These are phyloP conservation scores for Drosophila obscura DNA, from an alignment of 1,140 invertebrate species.

Conservation along the genomic window DNA sequence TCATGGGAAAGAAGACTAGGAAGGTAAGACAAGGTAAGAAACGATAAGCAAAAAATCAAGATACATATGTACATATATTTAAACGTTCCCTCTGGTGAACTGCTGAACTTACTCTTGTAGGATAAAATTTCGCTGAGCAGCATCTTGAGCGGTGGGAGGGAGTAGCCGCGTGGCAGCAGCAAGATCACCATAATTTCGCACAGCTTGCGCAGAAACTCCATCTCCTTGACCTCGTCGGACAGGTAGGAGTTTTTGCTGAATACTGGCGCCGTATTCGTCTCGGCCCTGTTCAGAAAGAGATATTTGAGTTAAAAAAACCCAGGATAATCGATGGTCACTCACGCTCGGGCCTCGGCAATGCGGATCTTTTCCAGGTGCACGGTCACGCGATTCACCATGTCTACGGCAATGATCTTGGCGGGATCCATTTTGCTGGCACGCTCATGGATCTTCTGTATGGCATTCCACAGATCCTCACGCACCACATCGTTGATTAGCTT, in stretches of 20 bases:
- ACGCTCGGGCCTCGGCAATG: constrained; percentile 90
- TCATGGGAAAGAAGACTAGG: constrained; percentile 91
- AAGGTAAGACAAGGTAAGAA: not conserved
- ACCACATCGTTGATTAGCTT: constrained; percentile 87
- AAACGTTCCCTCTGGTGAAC: not conserved
- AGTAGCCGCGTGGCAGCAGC: constrained; percentile 92
- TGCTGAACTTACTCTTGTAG: constrained; percentile 88
- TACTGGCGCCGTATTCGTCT: constrained; percentile 86
- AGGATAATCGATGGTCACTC: constrained; percentile 80
- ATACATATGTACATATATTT: not conserved
- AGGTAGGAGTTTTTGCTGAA: constrained; percentile 92
- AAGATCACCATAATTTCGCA: constrained; percentile 92
- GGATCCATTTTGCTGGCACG: constrained; percentile 90
- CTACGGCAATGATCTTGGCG: constrained; percentile 92
- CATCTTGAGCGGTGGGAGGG: constrained; percentile 89
- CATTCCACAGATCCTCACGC: constrained; percentile 93
- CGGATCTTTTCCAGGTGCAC: constrained; percentile 94
- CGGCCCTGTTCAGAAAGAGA: constrained; percentile 83
- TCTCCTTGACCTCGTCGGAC: constrained; percentile 88
- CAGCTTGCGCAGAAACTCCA: constrained; percentile 91
- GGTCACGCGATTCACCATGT: constrained; percentile 89
- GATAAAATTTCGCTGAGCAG: constrained; percentile 92
- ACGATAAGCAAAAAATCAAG: too few species aligned
- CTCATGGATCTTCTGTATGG: constrained; percentile 90
- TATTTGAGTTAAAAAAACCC: not conserved